Evolutionary conservation across 2,113 vertebrate genomes (phyloP).

Genomic region (Dicentrarchus labrax): DNA sequence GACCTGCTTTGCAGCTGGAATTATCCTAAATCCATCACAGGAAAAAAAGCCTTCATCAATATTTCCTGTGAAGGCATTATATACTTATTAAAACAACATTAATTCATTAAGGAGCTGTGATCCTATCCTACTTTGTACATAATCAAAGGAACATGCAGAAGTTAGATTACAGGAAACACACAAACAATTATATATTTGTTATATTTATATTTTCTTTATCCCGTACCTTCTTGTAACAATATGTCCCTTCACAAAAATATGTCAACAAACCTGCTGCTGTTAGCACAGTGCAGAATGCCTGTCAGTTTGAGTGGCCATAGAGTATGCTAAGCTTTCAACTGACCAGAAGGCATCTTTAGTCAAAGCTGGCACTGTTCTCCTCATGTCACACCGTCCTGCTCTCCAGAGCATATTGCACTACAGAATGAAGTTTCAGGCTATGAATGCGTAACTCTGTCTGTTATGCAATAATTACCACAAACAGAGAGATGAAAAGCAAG

Average conservation of each 20-base stretch:
- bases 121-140: neutral
- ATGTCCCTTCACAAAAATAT: slow-evolving; percentile 29
- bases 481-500: slow-evolving; percentile 25
- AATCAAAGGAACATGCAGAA: neutral
- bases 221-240: slow-evolving; percentile 6
- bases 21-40: neutral
- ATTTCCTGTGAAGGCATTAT: neutral
- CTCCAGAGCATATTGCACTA: slow-evolving; percentile 54
- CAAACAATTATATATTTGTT: neutral
- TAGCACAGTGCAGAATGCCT: slow-evolving; percentile 12
- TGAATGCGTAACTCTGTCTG: slow-evolving; percentile 19
- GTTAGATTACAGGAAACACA: neutral
- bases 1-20: neutral
- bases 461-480: slow-evolving; percentile 26
- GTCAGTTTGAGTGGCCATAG: slow-evolving; percentile 21
- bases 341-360: slow-evolving; percentile 64
- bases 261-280: slow-evolving; percentile 26
- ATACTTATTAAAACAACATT: neutral
- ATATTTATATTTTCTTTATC: neutral
- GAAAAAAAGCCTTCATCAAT: neutral
- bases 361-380: slow-evolving; percentile 36
- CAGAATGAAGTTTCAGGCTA: slow-evolving; percentile 40
- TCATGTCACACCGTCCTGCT: slow-evolving; percentile 44
- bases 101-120: neutral
- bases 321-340: slow-evolving; percentile 44